Percentiles rank a stretch among this genome's conserved stretches.
Evolutionary conservation across 2,113 vertebrate genomes (phyloP).

Genomic region (Brachypteracias leptosomus): DNA sequence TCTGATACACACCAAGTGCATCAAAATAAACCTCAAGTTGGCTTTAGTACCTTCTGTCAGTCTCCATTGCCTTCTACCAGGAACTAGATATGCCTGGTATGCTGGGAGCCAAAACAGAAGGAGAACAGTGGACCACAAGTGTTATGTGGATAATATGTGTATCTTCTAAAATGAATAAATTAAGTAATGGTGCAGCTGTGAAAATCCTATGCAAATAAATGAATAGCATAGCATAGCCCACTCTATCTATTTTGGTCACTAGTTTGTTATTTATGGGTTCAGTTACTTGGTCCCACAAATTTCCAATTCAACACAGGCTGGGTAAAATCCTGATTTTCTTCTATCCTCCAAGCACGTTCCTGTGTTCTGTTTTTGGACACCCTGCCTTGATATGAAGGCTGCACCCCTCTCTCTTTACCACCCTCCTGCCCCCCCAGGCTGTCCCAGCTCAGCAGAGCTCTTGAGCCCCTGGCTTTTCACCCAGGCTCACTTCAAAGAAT

Average conservation of each 20-base stretch:
- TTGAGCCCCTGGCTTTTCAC: background rate
- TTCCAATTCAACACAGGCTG: background rate
- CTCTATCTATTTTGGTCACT: background rate
- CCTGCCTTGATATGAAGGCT: background rate
- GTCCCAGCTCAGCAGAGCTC: background rate
- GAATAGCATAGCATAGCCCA: background rate
- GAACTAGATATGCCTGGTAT: background rate
- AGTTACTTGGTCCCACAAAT: background rate
- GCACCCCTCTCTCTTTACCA: background rate
- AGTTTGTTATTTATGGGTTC: background rate
- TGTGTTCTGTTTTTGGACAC: background rate
- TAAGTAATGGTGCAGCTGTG: background rate
- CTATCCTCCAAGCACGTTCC: background rate
- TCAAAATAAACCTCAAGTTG: background rate
- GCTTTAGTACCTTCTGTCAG: background rate
- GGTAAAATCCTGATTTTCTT: background rate
- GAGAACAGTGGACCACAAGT: background rate
- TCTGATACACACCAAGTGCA: background rate
- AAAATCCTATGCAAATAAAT: background rate
- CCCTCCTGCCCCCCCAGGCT: accelerated
- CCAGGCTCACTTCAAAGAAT: background rate
- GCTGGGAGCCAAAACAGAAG: background rate
- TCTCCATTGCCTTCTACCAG: background rate
- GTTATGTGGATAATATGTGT: background rate
- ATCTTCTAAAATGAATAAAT: background rate